Conservation (phyloP, 2,797 vertebrate species). For the Sebastiscus tertius region DNA sequence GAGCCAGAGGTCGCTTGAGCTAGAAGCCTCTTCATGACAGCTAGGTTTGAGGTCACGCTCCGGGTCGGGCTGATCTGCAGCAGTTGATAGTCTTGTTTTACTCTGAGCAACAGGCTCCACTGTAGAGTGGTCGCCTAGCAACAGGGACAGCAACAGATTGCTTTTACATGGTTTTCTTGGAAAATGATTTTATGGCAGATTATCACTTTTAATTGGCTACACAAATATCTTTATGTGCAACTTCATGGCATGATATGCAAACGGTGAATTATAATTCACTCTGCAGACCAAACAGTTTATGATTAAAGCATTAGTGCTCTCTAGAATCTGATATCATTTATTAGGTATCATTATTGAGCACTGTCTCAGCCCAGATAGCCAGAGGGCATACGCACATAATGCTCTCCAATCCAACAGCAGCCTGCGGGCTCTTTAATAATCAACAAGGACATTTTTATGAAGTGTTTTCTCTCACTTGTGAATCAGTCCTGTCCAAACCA, state of each 20-base stretch:
- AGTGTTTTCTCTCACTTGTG: slow-evolving; percentile 5
- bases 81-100: slow-evolving; percentile 28
- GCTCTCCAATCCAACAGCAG: slow-evolving; percentile 1
- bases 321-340: slow-evolving; percentile 13
- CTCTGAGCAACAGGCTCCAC: slow-evolving; percentile 23
- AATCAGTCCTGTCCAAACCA: neutral
- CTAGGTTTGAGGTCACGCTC: slow-evolving; percentile 18
- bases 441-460: slow-evolving; percentile 14
- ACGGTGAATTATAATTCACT: slow-evolving; percentile 10
- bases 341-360: slow-evolving; percentile 37
- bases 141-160: slow-evolving; percentile 53
- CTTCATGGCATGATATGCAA: slow-evolving; percentile 15
- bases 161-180: slow-evolving; percentile 19
- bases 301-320: slow-evolving; percentile 30
- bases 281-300: slow-evolving; percentile 15
- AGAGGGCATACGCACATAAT: neutral
- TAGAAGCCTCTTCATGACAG: slow-evolving; percentile 7
- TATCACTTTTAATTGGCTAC: slow-evolving; percentile 47
- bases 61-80: slow-evolving; percentile 10
- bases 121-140: slow-evolving; percentile 61
- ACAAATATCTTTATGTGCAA: slow-evolving; percentile 31
- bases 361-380: slow-evolving; percentile 14
- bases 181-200: slow-evolving; percentile 37
- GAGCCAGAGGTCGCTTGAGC: slow-evolving; percentile 6
- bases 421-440: slow-evolving; percentile 20